phyloP scores from a whole-genome alignment of 2,113 vertebrate species.

The Phoxinus phoxinus region DNA sequence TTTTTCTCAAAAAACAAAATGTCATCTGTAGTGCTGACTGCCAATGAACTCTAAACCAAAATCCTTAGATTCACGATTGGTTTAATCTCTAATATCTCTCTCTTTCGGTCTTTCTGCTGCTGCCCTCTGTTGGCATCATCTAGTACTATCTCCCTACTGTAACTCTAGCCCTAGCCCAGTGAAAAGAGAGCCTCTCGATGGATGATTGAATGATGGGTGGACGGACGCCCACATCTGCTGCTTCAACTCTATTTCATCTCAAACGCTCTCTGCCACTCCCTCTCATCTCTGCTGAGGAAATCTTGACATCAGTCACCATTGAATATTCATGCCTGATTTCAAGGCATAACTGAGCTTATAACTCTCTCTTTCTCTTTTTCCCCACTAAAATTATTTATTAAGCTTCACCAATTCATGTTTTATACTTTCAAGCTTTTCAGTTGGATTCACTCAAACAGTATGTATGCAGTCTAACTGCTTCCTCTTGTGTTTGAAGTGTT shows the following conservation, averaged over 20 bases:
- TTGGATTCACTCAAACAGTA: not conserved
- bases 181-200: not conserved
- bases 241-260: conserved; percentile 21
- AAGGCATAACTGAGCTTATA: conserved; percentile 25
- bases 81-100: not conserved
- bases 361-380: conserved; percentile 22
- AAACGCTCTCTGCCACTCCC: conserved; percentile 5
- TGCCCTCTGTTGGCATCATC: conserved; percentile 10
- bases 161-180: not conserved
- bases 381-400: conserved; percentile 44
- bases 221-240: not conserved
- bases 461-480: not conserved
- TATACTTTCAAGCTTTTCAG: conserved; percentile 10
- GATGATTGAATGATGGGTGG: not conserved
- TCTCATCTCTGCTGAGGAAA: conserved; percentile 13
- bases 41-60: not conserved
- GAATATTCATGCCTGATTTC: conserved; percentile 50
- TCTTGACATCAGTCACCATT: conserved; percentile 10
- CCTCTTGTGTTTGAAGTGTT: not conserved
- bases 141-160: not conserved
- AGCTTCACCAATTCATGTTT: conserved; percentile 16
- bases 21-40: not conserved
- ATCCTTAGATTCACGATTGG: not conserved
- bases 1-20: conserved; percentile 9
- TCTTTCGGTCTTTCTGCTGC: not conserved